Percentiles rank a stretch among this genome's conserved stretches.
These are phyloP conservation scores for Exocentrus adspersus DNA, from an alignment of 2,888 invertebrate species.

Conservation along the genomic window DNA sequence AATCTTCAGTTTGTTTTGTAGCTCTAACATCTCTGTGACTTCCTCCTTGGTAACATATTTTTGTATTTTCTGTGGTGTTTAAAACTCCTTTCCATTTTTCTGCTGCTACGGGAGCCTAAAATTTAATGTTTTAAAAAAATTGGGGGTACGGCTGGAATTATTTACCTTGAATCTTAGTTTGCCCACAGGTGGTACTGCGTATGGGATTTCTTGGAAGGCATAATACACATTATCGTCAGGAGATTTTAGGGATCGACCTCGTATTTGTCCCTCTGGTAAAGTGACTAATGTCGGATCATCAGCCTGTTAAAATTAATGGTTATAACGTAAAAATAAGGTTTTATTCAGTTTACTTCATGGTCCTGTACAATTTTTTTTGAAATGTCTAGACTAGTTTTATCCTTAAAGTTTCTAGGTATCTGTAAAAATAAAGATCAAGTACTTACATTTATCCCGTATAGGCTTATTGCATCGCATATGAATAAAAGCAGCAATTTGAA, in stretches of 20 bases:
- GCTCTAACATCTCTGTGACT: not conserved
- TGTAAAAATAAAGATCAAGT: too few species aligned
- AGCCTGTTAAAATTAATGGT: too few species aligned
- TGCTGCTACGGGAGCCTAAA: not conserved
- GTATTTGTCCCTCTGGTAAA: constrained; percentile 23
- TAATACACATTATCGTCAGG: constrained; percentile 18
- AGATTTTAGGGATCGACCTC: constrained; percentile 22
- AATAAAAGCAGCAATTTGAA: too few species aligned
- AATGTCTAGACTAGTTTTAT: too few species aligned
- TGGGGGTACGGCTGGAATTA: too few species aligned
- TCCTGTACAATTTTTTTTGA: too few species aligned
- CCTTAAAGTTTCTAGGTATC: too few species aligned
- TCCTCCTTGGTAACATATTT: constrained; percentile 35
- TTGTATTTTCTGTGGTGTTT: constrained; percentile 32
- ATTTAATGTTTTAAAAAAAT: too few species aligned
- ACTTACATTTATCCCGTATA: too few species aligned
- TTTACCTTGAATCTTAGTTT: constrained; percentile 18
- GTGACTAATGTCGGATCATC: not conserved
- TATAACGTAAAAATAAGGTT: too few species aligned
- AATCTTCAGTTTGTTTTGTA: constrained; percentile 36
- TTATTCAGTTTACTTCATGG: too few species aligned
- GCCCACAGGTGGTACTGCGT: constrained; percentile 29
- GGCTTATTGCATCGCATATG: too few species aligned
- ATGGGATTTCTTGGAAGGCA: constrained; percentile 33
- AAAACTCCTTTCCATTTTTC: constrained; percentile 23